Evolutionary conservation across 2,797 vertebrate species (phyloP).

Genomic region (Trachops cirrhosus): DNA sequence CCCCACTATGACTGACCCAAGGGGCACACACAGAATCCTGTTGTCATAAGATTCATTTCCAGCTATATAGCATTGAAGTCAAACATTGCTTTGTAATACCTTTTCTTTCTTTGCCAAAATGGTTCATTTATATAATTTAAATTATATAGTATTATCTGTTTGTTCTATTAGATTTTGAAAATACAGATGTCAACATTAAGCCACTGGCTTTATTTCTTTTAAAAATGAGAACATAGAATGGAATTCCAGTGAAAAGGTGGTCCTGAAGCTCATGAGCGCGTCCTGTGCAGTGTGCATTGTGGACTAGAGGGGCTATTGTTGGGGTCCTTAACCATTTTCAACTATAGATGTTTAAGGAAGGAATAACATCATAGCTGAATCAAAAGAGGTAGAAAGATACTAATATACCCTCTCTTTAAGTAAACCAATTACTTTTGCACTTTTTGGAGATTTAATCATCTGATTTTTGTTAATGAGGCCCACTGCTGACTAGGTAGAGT

Average conservation of each 20-base stretch:
- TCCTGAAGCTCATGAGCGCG: neutral
- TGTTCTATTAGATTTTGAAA: neutral
- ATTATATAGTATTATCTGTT: neutral
- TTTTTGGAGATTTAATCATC: neutral
- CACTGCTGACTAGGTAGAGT: neutral
- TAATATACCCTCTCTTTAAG: neutral
- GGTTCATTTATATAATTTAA: neutral
- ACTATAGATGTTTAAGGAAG: neutral
- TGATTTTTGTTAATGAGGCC: neutral
- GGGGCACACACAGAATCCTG: neutral
- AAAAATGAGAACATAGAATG: neutral
- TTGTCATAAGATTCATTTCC: neutral
- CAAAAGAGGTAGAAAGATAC: neutral
- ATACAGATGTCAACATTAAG: constrained; percentile 3
- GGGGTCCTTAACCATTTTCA: neutral
- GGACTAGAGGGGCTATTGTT: rapidly evolving
- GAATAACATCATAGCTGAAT: neutral
- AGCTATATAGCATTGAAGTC: neutral
- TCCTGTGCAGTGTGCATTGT: rapidly evolving
- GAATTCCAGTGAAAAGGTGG: neutral
- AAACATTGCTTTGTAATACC: neutral
- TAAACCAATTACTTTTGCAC: neutral
- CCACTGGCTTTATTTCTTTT: neutral
- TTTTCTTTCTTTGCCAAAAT: constrained; percentile 39
- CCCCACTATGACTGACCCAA: neutral